Conservation (phyloP, 2,113 vertebrate species). For the Choloepus hoffmanni region DNA sequence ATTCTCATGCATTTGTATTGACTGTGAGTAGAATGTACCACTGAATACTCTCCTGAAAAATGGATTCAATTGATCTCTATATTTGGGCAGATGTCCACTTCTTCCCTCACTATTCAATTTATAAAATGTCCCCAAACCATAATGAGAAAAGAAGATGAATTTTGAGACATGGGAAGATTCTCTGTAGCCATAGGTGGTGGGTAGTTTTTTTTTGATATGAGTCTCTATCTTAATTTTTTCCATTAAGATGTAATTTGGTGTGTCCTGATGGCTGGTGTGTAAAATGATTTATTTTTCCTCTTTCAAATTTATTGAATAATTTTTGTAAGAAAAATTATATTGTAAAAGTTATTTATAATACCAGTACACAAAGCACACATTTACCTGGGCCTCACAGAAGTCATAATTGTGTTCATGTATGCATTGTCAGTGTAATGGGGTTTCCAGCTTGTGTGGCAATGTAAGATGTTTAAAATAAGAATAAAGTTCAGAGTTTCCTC, state of each 20-base stretch:
- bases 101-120: neutral
- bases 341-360: neutral
- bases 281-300: neutral
- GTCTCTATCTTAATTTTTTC: neutral
- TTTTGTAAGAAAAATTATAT: neutral
- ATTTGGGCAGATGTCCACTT: neutral
- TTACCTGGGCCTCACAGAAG: neutral
- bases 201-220: neutral
- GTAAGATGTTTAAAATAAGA: slow-evolving; percentile 19
- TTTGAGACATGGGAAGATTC: neutral
- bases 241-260: neutral
- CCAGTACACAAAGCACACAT: neutral
- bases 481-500: neutral
- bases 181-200: neutral
- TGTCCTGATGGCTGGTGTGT: neutral
- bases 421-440: neutral
- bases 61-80: neutral
- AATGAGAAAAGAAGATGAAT: neutral
- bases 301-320: neutral
- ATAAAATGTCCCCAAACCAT: neutral
- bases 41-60: neutral
- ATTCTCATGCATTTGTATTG: neutral
- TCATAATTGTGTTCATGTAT: neutral
- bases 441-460: neutral
- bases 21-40: neutral